Conservation (phyloP, 1,140 invertebrate genomes). For the Drosophila sucinea region DNA sequence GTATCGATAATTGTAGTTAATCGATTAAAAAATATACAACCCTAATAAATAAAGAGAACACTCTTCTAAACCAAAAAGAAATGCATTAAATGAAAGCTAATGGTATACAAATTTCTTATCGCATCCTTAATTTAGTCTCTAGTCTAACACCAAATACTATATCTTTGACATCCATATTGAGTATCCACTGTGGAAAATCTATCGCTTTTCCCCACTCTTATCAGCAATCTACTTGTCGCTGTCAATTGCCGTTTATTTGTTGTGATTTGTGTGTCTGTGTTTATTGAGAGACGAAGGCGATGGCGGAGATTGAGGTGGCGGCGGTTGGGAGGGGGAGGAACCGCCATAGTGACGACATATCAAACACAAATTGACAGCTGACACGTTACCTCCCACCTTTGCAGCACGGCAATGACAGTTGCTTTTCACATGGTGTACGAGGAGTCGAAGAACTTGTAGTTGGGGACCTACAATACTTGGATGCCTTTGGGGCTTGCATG, state of each 20-base stretch:
- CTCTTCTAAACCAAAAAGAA: too few species aligned
- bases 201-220: background rate
- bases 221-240: slow-evolving; percentile 61
- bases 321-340: slow-evolving; percentile 14
- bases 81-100: too few species aligned
- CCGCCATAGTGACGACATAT: slow-evolving; percentile 53
- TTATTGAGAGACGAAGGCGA: slow-evolving; percentile 21
- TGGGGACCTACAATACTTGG: background rate
- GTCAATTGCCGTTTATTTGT: slow-evolving; percentile 78
- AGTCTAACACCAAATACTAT: too few species aligned
- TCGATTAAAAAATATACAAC: too few species aligned
- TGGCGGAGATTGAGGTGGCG: too few species aligned
- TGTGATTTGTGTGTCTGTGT: slow-evolving; percentile 63
- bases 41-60: too few species aligned
- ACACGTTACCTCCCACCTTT: slow-evolving; percentile 54
- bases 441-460: background rate
- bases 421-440: slow-evolving; percentile 8
- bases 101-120: too few species aligned
- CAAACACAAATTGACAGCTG: slow-evolving; percentile 77
- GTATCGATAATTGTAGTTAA: too few species aligned
- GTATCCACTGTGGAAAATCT: slow-evolving; percentile 21
- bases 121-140: too few species aligned
- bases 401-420: slow-evolving; percentile 44
- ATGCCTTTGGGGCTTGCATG: slow-evolving; percentile 13
- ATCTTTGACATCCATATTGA: background rate